phyloP scores from a whole-genome alignment of 2,113 vertebrate species.

The Heterocephalus glaber region DNA sequence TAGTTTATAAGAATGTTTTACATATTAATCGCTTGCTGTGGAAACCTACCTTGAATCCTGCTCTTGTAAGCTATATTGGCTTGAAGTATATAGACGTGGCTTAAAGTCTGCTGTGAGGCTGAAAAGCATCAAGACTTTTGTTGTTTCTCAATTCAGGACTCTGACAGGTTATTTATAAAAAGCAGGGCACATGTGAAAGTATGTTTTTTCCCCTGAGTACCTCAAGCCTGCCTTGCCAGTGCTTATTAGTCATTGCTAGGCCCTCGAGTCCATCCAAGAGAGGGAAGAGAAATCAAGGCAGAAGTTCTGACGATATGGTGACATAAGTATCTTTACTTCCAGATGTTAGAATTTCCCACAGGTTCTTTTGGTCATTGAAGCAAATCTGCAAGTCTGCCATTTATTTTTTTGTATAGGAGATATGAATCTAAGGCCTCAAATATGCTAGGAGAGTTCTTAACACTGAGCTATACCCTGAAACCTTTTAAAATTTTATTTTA shows the following conservation, averaged over 20 bases:
- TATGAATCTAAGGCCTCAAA: not conserved
- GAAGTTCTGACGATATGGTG: not conserved
- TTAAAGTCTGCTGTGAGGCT: not conserved
- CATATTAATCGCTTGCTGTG: slow-evolving; percentile 18
- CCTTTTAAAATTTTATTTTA: not conserved
- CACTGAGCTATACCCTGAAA: not conserved
- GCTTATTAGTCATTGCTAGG: not conserved
- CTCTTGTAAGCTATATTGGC: not conserved
- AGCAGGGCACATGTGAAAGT: not conserved
- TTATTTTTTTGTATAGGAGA: not conserved
- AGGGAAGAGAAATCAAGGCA: not conserved
- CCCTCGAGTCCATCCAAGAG: not conserved
- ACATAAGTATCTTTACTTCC: accelerated
- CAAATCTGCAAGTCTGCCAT: not conserved
- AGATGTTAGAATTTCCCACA: not conserved
- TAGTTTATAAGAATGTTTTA: slow-evolving; percentile 3
- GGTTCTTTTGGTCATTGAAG: not conserved
- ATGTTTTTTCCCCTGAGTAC: not conserved
- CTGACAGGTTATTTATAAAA: not conserved
- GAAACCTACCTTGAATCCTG: slow-evolving; percentile 27
- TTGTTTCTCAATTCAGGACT: not conserved
- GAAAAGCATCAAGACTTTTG: not conserved
- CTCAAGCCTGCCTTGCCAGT: not conserved
- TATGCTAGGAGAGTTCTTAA: not conserved
- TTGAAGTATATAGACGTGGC: not conserved